Evolutionary conservation across 53 echinoderm and acorn worm genomes (phyloP).

Genomic region (Holothuria scabra): DNA sequence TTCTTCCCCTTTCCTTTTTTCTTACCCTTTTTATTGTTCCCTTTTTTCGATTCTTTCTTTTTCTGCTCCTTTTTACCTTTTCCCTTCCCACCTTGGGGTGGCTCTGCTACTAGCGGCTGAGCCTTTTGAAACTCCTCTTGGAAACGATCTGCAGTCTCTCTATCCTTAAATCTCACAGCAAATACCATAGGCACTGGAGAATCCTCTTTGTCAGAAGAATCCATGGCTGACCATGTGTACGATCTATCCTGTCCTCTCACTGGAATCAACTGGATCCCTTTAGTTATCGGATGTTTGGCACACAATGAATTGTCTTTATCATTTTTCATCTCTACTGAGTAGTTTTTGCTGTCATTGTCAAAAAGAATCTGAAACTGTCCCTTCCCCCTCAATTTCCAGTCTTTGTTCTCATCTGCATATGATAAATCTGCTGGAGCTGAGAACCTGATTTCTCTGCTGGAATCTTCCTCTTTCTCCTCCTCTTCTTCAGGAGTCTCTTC

Average conservation of each 20-base stretch:
- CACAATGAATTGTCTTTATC: neutral
- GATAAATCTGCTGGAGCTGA: neutral
- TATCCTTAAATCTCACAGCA: neutral
- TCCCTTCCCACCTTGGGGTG: neutral
- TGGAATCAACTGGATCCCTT: slow-evolving; percentile 3
- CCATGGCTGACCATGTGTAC: neutral
- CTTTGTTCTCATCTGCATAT: neutral
- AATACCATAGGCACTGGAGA: neutral
- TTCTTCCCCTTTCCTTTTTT: neutral
- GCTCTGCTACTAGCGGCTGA: neutral
- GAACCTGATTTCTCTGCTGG: neutral
- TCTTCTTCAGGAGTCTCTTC: too few species aligned
- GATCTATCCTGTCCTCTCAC: neutral
- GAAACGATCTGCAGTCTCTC: neutral
- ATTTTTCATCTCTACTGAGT: neutral
- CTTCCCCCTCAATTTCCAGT: neutral
- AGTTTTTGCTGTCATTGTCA: neutral
- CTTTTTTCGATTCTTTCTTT: neutral
- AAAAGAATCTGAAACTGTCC: slow-evolving; percentile 9
- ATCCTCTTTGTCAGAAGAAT: neutral
- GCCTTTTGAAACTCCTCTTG: slow-evolving; percentile 22
- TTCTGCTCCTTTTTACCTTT: neutral
- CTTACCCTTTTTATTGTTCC: neutral
- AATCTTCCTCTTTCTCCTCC: too few species aligned
- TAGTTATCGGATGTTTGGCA: neutral